Evolutionary conservation across 2,888 invertebrate genomes (phyloP), one percentile per base, ranked within the genome.

Genomic region (Bedellia somnulentella): DNA sequence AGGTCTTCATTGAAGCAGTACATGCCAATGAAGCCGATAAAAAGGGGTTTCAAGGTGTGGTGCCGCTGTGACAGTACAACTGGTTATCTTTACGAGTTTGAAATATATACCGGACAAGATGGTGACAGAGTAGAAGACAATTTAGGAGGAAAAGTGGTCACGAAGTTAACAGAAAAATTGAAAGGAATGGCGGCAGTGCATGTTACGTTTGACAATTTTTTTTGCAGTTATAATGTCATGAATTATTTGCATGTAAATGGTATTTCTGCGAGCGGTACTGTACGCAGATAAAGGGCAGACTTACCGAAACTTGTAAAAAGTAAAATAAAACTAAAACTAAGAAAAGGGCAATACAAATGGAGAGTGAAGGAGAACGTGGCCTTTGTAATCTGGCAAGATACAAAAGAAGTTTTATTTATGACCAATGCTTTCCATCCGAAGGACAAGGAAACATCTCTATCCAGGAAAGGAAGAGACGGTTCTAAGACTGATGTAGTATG

Each of bases 21-120:
- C 11, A 32, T 35, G 31, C 35, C 32, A 8, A 24, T 29, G 11
- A 35, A 35, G 13, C 32, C 27, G 2, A 27, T 30, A 8, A 34
- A 31, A 15, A 18, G 31, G 8, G 34, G 31, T 5, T 34, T 31
- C 25, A 34, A 34, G 22, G 31, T 34, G 5, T 31, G 34, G 34
- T 27, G 25, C 9, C 26, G 22, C 9, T 33, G 21, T 12, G 29
- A 27, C 14, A 31, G 28, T 18, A 30, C 27, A 16, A 33, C 33
- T 14, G 25, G 31, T 13, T 34, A 30, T 27, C 30, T 33, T 30
- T 10, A 23, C 27, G 30, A 17, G 30, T 29, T 33, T 17, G 30
- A 29, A 14, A 13, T 33, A 12, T 30, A 30, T 15, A 29, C 24
- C 23, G 33, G 27, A 27, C 12, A 24, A 14, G 14, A 24, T 5